A percentile compares a stretch with the other conserved stretches of the same genome.
These are phyloP conservation scores for Cosmia trapezina DNA, from an alignment of 2,888 invertebrate species.

Conservation along the genomic window DNA sequence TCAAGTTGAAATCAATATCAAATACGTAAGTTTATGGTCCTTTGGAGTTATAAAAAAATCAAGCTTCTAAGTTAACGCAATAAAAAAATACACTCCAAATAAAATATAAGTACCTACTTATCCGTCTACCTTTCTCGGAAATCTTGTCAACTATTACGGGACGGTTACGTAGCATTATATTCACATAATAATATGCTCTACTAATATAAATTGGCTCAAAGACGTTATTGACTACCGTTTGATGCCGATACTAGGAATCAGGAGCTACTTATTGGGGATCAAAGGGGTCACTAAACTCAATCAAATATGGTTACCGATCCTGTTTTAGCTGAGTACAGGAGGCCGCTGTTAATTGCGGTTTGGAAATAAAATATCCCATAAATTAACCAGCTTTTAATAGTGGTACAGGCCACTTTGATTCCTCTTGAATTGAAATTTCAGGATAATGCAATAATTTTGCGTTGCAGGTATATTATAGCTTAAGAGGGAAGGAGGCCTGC, in stretches of 20 bases:
- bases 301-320: constrained; percentile 19
- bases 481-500: too few species aligned
- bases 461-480: too few species aligned
- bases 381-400: background rate
- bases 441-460: background rate
- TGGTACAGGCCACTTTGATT: background rate
- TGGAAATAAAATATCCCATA: background rate
- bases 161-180: background rate
- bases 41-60: too few species aligned
- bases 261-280: constrained; percentile 1
- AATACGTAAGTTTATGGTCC: too few species aligned
- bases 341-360: constrained; percentile 3
- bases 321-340: constrained; percentile 10
- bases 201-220: constrained; percentile 20
- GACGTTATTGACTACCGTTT: constrained; percentile 5
- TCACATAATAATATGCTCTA: background rate
- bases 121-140: background rate
- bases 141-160: background rate
- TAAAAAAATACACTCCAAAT: background rate
- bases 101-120: background rate
- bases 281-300: constrained; percentile 27
- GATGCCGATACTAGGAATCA: constrained; percentile 16
- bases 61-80: too few species aligned
- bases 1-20: too few species aligned
- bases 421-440: background rate